phyloP scores from a whole-genome alignment of 2,888 invertebrate species.

The Phyto melanocephala region DNA sequence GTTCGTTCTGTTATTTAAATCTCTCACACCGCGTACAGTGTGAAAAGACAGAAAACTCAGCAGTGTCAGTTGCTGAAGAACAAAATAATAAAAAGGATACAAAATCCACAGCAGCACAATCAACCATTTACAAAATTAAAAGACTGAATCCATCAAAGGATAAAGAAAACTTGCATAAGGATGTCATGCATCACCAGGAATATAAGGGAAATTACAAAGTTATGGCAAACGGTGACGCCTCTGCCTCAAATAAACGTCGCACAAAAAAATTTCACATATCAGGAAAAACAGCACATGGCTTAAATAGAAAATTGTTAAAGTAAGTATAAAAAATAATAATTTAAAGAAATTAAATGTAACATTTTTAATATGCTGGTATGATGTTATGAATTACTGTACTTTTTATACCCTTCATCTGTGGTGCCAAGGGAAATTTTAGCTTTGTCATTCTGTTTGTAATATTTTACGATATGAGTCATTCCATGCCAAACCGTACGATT shows the following conservation, averaged over 20 bases:
- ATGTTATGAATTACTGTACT: too few relatives aligned
- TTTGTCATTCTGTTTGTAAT: too few relatives aligned
- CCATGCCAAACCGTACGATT: too few relatives aligned
- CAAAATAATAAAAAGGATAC: conserved; percentile 59
- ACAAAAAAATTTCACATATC: conserved; percentile 68
- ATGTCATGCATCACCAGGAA: conserved; percentile 41
- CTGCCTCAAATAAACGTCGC: conserved; percentile 60
- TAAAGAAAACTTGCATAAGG: conserved; percentile 60
- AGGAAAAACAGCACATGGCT: conserved; percentile 73
- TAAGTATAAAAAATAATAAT: conserved; percentile 68
- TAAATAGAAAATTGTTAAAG: conserved; percentile 77
- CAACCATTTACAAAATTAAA: conserved; percentile 71
- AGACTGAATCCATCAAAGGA: conserved; percentile 68
- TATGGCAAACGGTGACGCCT: conserved; percentile 11
- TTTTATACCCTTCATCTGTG: too few relatives aligned
- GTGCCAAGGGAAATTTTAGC: too few relatives aligned
- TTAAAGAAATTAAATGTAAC: background rate
- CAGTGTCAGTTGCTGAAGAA: conserved; percentile 50
- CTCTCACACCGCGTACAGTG: conserved; percentile 65
- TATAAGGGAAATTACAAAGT: conserved; percentile 33
- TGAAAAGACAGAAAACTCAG: conserved; percentile 59
- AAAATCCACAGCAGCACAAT: conserved; percentile 67
- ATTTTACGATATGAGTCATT: too few relatives aligned
- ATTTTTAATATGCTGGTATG: too few relatives aligned
- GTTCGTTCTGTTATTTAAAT: conserved; percentile 72